Percentiles rank a stretch among this genome's conserved stretches.
These are phyloP conservation scores for Raja brachyura DNA, from an alignment of 2,113 vertebrate species.

Conservation along the genomic window DNA sequence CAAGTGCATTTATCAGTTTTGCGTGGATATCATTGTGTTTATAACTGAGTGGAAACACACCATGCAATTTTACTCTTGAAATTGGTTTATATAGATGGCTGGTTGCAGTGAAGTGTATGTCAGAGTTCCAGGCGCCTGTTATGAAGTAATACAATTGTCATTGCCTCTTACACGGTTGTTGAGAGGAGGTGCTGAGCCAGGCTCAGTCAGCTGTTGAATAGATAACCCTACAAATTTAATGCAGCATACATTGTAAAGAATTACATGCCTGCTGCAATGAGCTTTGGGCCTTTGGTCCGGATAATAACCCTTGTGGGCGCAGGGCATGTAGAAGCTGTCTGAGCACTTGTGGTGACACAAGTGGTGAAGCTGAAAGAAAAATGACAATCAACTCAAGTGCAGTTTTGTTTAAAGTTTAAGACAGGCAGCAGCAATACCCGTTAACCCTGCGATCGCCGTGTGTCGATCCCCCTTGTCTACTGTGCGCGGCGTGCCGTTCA, in stretches of 20 bases:
- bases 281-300: slow-evolving; percentile 78
- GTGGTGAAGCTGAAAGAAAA: slow-evolving; percentile 73
- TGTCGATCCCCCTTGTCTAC: slow-evolving; percentile 40
- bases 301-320: slow-evolving; percentile 86
- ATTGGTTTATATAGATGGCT: slow-evolving; percentile 87
- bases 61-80: slow-evolving; percentile 84
- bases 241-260: slow-evolving; percentile 82
- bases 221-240: slow-evolving; percentile 87
- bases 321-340: slow-evolving; percentile 79
- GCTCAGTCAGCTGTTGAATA: slow-evolving; percentile 85
- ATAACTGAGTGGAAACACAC: slow-evolving; percentile 69
- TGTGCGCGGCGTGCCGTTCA: slow-evolving; percentile 34
- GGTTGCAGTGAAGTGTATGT: slow-evolving; percentile 76
- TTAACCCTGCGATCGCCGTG: slow-evolving; percentile 56
- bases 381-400: slow-evolving; percentile 78
- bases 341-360: slow-evolving; percentile 75
- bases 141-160: slow-evolving; percentile 73
- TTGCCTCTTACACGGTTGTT: slow-evolving; percentile 73
- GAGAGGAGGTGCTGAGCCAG: slow-evolving; percentile 69
- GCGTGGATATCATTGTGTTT: slow-evolving; percentile 72
- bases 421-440: slow-evolving; percentile 48
- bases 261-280: slow-evolving; percentile 77
- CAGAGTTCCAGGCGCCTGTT: slow-evolving; percentile 72
- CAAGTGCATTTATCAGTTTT: slow-evolving; percentile 65
- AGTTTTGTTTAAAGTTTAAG: slow-evolving; percentile 82